These are phyloP conservation scores for Diadegma fenestrale DNA, from an alignment of 2,888 invertebrate species.

Conservation along the genomic window DNA sequence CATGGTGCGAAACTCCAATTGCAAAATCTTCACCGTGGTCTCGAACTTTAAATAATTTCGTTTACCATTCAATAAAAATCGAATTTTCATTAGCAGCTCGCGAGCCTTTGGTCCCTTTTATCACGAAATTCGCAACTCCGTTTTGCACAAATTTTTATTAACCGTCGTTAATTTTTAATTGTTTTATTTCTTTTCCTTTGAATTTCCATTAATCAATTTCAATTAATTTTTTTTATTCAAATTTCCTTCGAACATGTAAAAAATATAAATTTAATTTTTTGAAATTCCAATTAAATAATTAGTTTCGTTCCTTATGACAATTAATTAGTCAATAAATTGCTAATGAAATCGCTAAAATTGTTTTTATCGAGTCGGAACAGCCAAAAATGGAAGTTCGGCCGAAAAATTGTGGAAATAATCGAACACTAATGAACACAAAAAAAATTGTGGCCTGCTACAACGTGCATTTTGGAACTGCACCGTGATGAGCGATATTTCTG, in stretches of 20 bases:
- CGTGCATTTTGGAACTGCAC: not conserved
- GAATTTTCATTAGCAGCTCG: not conserved
- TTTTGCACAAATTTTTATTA: not conserved
- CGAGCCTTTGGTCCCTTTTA: too few relatives aligned
- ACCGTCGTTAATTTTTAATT: too few relatives aligned
- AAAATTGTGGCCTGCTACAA: constrained; percentile 2
- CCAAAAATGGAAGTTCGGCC: not conserved
- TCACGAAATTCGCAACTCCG: not conserved
- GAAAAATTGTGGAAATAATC: not conserved
- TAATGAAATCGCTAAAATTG: not conserved
- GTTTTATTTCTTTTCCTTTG: too few relatives aligned
- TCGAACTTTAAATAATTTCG: not conserved
- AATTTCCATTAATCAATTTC: too few relatives aligned
- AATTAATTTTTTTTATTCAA: too few relatives aligned
- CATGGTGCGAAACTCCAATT: not conserved
- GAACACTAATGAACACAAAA: not conserved
- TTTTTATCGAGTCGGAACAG: not conserved
- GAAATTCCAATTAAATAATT: too few relatives aligned
- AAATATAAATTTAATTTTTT: too few relatives aligned
- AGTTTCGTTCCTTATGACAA: too few relatives aligned
- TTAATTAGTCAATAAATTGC: too few relatives aligned
- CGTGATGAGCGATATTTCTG: constrained; percentile 54
- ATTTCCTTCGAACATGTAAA: too few relatives aligned
- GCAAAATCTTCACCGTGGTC: not conserved
- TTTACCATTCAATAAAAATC: not conserved